Evolutionary conservation across 2,888 invertebrate species (phyloP).

Genomic region (Sthenelais limicola): DNA sequence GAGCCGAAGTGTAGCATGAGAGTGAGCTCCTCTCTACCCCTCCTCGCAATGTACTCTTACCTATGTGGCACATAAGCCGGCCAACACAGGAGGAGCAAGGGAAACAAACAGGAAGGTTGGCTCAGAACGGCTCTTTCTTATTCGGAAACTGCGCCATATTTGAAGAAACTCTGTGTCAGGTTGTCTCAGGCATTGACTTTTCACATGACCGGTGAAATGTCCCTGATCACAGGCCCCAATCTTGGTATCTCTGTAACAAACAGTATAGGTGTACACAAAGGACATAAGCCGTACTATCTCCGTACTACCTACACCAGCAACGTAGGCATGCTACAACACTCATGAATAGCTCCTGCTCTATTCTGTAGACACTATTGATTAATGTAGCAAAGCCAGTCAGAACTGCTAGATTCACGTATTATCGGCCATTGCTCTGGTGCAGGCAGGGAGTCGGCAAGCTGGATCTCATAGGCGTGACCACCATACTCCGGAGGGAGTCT

Average conservation of each 20-base stretch:
- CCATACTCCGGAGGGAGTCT: constrained; percentile 30
- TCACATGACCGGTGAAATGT: too few relatives aligned
- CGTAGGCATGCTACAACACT: not conserved
- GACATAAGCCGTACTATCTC: too few relatives aligned
- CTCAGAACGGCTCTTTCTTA: too few relatives aligned
- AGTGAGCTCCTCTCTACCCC: too few relatives aligned
- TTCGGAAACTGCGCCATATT: too few relatives aligned
- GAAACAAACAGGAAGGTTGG: too few relatives aligned
- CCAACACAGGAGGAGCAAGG: too few relatives aligned
- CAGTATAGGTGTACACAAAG: not conserved
- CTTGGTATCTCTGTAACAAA: not conserved
- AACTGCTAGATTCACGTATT: constrained; percentile 3
- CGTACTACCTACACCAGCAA: not conserved
- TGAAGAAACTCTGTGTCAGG: too few relatives aligned
- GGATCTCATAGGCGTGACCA: constrained; percentile 37
- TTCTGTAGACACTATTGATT: not conserved
- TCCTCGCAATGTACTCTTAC: too few relatives aligned
- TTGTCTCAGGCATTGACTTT: too few relatives aligned
- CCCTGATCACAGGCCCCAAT: not conserved
- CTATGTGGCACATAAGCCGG: too few relatives aligned
- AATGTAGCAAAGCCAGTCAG: constrained; percentile 17
- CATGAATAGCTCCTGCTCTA: not conserved
- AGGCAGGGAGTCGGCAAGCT: constrained; percentile 2
- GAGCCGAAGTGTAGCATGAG: too few relatives aligned
- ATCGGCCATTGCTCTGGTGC: constrained; percentile 4